Evolutionary conservation across 1,140 invertebrate genomes (phyloP).

Genomic region (Semibalanus balanoides): DNA sequence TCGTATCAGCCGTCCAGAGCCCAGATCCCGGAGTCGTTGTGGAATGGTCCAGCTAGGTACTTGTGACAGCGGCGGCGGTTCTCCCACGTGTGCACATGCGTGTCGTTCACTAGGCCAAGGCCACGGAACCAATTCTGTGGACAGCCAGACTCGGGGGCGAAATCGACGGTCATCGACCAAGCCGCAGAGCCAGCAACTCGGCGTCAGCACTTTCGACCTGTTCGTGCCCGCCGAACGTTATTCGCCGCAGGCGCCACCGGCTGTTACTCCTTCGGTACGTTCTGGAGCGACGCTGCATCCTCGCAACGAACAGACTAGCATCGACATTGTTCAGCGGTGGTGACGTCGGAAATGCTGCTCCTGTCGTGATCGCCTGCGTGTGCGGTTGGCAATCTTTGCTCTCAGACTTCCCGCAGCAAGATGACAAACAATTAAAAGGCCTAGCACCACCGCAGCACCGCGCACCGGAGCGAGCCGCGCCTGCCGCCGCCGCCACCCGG

Average conservation of each 20-base stretch:
- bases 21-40: not conserved
- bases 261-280: not conserved
- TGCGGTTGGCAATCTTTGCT: conserved; percentile 3
- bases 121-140: not conserved
- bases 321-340: not conserved
- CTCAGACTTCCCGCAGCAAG: not conserved
- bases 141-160: conserved; percentile 8
- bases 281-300: not conserved
- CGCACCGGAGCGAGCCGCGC: not conserved
- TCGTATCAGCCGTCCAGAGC: not conserved
- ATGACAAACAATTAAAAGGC: not conserved
- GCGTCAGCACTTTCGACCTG: not conserved
- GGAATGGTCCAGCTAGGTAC: not conserved
- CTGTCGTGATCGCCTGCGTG: conserved; percentile 7
- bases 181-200: not conserved
- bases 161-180: conserved; percentile 4
- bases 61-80: too few species aligned
- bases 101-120: not conserved
- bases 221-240: not conserved
- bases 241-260: not conserved
- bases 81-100: not conserved
- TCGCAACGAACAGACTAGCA: not conserved
- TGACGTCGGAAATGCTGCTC: conserved; percentile 1
- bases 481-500: not conserved
- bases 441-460: not conserved